Percentiles rank a stretch among this genome's conserved stretches.
phyloP scores from a whole-genome alignment of 2,797 vertebrate genomes.

The Phataginus tetradactyla region DNA sequence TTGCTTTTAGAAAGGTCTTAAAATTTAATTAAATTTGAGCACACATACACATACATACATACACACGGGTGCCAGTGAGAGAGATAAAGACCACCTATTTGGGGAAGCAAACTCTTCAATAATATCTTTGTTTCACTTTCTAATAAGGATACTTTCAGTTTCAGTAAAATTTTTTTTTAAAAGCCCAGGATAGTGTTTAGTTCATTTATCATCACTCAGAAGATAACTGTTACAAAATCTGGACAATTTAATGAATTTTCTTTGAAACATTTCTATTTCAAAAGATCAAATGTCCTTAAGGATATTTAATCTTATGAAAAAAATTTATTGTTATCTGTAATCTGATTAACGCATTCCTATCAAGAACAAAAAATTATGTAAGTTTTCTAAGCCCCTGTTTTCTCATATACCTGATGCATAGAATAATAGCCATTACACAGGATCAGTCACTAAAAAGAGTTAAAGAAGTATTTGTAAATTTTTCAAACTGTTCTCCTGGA shows the following conservation, averaged over 20 bases:
- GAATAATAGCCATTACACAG: neutral
- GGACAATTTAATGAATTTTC: neutral
- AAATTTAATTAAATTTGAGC: neutral
- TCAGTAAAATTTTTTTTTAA: neutral
- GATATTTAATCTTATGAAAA: conserved; percentile 25
- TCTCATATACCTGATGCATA: neutral
- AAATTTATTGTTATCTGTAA: neutral
- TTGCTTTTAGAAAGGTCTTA: neutral
- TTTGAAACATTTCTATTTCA: neutral
- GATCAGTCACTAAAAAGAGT: neutral
- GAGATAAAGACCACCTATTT: neutral
- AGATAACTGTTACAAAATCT: conserved; percentile 10
- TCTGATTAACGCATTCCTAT: neutral
- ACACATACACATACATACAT: neutral
- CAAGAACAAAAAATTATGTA: conserved; percentile 52
- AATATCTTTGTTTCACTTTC: neutral
- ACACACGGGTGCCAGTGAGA: neutral
- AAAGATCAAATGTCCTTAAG: neutral
- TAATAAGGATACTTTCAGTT: neutral
- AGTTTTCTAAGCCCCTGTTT: conserved; percentile 26
- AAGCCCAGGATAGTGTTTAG: neutral
- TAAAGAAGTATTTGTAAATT: neutral
- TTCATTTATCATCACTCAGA: conserved; percentile 32
- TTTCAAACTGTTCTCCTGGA: conserved; percentile 25
- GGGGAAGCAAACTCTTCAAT: conserved; percentile 11